Percentiles rank a stretch among this genome's conserved stretches.
Evolutionary conservation across 2,113 vertebrate genomes (phyloP).

Genomic region (Apteryx owenii): DNA sequence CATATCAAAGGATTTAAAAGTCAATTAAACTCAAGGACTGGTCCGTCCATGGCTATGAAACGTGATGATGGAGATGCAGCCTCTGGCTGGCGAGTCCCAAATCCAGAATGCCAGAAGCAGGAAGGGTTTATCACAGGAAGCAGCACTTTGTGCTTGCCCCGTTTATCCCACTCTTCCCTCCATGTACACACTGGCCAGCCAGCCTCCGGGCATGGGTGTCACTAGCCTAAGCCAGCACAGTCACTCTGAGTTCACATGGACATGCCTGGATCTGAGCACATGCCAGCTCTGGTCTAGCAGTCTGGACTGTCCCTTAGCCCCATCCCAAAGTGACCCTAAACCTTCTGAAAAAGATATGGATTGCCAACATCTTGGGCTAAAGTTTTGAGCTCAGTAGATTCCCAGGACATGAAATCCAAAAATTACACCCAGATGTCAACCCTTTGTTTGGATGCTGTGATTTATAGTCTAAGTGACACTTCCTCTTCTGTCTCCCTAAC

Average conservation of each 20-base stretch:
- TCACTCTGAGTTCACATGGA: neutral
- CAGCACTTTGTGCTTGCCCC: neutral
- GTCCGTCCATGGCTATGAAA: conserved; percentile 52
- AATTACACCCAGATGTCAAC: conserved; percentile 54
- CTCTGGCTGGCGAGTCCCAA: conserved; percentile 23
- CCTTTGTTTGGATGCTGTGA: conserved; percentile 51
- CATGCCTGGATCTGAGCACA: neutral
- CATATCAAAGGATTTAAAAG: conserved; percentile 46
- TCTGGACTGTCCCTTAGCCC: neutral
- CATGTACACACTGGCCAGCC: neutral
- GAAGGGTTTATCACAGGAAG: conserved; percentile 25
- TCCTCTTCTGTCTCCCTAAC: conserved; percentile 61
- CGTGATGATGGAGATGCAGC: neutral
- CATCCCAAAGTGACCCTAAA: conserved; percentile 44
- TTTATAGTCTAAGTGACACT: conserved; percentile 48
- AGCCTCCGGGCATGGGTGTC: neutral
- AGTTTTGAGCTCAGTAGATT: conserved; percentile 17
- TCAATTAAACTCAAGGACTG: conserved; percentile 51
- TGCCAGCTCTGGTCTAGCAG: neutral
- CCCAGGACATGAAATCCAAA: conserved; percentile 39
- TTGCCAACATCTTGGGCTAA: neutral
- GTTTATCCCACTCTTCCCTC: neutral
- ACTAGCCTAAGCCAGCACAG: neutral
- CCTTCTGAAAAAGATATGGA: conserved; percentile 1
- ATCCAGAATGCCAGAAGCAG: neutral